Conservation (phyloP, 2,888 invertebrate species). For the Euclidia mi region DNA sequence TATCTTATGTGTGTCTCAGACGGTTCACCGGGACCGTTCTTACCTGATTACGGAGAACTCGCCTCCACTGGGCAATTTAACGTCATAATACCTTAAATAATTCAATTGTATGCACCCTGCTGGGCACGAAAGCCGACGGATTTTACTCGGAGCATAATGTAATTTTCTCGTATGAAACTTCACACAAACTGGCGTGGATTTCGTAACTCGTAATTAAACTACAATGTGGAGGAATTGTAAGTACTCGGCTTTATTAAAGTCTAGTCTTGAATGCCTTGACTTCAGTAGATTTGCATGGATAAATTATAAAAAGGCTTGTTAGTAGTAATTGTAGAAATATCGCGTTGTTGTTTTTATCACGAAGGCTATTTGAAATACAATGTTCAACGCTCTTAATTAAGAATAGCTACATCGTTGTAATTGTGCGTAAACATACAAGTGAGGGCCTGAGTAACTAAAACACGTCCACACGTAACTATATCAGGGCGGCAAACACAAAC, state of each 20-base stretch:
- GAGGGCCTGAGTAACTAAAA: conserved; percentile 5
- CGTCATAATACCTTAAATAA: conserved; percentile 73
- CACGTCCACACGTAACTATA: neutral
- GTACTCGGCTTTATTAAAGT: conserved; percentile 11
- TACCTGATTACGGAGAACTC: conserved; percentile 57
- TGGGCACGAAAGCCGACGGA: conserved; percentile 64
- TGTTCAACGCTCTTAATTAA: conserved; percentile 5
- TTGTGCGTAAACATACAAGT: too few species aligned
- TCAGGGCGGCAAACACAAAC: conserved; percentile 1
- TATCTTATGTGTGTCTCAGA: conserved; percentile 34
- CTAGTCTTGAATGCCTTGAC: neutral
- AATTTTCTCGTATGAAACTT: conserved; percentile 53
- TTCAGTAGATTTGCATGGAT: neutral
- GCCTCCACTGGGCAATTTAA: conserved; percentile 65
- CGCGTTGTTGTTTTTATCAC: neutral
- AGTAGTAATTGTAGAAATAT: neutral
- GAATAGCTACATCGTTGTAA: conserved; percentile 1
- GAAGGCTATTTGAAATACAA: conserved; percentile 5
- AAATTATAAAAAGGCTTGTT: neutral
- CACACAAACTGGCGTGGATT: conserved; percentile 47
- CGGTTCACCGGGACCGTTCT: conserved; percentile 49
- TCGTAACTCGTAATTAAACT: conserved; percentile 44
- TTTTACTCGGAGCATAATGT: conserved; percentile 60
- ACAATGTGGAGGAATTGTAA: conserved; percentile 25
- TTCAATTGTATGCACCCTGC: conserved; percentile 69